Base-by-base conservation (phyloP, 1,140 invertebrate species). In the Cherax quadricarinatus region DNA sequence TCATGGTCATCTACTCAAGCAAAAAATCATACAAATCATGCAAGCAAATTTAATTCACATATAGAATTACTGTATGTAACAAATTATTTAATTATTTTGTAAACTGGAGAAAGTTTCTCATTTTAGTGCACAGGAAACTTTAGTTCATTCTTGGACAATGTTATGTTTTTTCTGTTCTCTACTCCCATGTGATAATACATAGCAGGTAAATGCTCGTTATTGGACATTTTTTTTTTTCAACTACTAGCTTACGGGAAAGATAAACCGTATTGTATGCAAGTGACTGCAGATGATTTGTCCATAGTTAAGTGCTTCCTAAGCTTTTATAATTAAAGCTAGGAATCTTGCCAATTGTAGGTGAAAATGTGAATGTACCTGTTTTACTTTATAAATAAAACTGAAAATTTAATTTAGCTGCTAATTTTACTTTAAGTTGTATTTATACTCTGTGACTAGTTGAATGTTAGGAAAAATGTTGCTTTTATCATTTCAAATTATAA, bases 381-480 rank as follows among this genome's bases (percentile, higher is more conserved):
- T 70, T 86, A 86, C 90, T 91, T 91, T 91, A 86, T 86, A 86
- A 91, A 91, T 91, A 91, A 91, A 91, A n/a, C 21, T 82, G 75
- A 86, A 91, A 89, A 91, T 30, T 79, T 57, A 41, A 2, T 41
- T 41, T 41, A 41, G 30, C 30, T 41, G 30, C 30, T 41, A 41
- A 41, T 41, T 41, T 41, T 41, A 41, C 30, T 41, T 41, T 41
- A 1, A 41, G 30, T 41, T 41, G 30, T 41, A 41, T 41, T 41
- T 41, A 41, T 41, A 41, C 30, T 41, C 30, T 41, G 30, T 41
- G 30, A 41, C 30, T 41, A 41, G 30, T 41, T 41, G 0, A 41
- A 41, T 41, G 30, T 41, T n/a, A n/a, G n/a, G n/a, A n/a, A n/a
- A n/a, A n/a, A n/a, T n/a, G n/a, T n/a, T n/a, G n/a, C n/a, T n/a